Evolutionary conservation across 2,797 vertebrate species (phyloP).

Genomic region (Xiphorhynchus erythropygius): DNA sequence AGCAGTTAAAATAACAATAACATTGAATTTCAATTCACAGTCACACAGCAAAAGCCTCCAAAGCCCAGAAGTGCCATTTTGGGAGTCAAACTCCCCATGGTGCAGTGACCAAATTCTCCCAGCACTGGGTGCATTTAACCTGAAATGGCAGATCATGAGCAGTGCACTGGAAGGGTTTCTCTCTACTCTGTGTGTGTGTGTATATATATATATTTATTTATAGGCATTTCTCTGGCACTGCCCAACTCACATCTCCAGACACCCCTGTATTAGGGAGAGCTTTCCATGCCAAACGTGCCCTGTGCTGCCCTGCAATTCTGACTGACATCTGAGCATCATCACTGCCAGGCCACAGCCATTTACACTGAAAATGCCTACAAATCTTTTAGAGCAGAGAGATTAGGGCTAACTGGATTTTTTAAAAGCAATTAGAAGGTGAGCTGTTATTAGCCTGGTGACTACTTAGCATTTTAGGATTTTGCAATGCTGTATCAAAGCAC

Average conservation of each 20-base stretch:
- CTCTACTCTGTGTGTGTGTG: not conserved
- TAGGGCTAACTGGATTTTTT: not conserved
- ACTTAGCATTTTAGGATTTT: not conserved
- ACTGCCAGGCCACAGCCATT: not conserved
- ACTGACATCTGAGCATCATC: not conserved
- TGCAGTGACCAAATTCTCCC: not conserved
- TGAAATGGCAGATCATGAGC: not conserved
- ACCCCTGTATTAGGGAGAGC: not conserved
- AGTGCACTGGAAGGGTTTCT: not conserved
- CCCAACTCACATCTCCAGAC: not conserved
- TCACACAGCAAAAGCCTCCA: not conserved
- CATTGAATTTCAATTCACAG: not conserved
- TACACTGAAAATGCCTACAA: not conserved
- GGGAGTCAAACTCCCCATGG: not conserved
- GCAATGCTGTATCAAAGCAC: not conserved
- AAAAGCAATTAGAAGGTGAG: not conserved
- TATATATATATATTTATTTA: not conserved
- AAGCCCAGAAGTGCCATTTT: not conserved
- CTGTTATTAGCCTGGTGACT: slow-evolving; percentile 1
- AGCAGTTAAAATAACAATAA: not conserved
- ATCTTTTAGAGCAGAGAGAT: not conserved
- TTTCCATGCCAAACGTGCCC: not conserved
- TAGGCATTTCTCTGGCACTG: not conserved
- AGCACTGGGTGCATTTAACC: not conserved
- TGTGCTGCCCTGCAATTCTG: not conserved